These are phyloP conservation scores for Gasterosteus aculeatus DNA, from an alignment of 2,113 vertebrate genomes.

Conservation along the genomic window DNA sequence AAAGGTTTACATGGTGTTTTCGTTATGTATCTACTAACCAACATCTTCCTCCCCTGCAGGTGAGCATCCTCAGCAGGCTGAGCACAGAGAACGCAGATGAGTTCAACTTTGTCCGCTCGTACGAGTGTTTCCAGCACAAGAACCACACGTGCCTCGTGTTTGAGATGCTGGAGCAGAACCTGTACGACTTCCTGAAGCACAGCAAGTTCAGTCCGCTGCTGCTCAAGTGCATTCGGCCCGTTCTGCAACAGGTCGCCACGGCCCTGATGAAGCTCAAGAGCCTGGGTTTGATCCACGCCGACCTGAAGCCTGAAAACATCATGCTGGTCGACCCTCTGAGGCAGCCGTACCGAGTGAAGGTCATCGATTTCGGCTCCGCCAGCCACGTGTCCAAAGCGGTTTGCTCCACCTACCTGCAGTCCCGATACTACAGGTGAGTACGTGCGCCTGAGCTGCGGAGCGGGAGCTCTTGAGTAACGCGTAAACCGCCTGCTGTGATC, in stretches of 20 bases:
- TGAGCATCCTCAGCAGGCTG: slow-evolving; percentile 95
- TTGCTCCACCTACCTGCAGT: slow-evolving; percentile 97
- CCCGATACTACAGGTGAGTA: slow-evolving; percentile 93
- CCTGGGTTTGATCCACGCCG: slow-evolving; percentile 94
- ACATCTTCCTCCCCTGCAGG: slow-evolving; percentile 70
- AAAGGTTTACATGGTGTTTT: background rate
- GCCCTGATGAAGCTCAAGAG: slow-evolving; percentile 98
- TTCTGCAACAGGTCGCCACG: slow-evolving; percentile 96
- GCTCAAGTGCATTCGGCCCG: slow-evolving; percentile 95
- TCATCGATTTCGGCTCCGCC: slow-evolving; percentile 98
- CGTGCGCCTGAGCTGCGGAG: background rate
- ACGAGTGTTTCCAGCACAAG: slow-evolving; percentile 99
- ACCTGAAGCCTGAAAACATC: slow-evolving; percentile 98
- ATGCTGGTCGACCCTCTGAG: slow-evolving; percentile 96
- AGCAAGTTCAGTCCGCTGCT: slow-evolving; percentile 98
- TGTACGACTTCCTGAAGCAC: slow-evolving; percentile 98
- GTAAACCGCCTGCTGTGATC: background rate
- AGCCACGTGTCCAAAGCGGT: slow-evolving; percentile 98
- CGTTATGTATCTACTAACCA: background rate
- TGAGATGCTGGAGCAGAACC: slow-evolving; percentile 99
- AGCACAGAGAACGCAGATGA: slow-evolving; percentile 97
- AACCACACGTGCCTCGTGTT: slow-evolving; percentile 99
- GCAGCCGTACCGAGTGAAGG: slow-evolving; percentile 96
- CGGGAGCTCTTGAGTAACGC: background rate
- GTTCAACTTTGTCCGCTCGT: slow-evolving; percentile 97